Evolutionary conservation across 2,797 vertebrate genomes (phyloP).

Genomic region (Hyperoplus immaculatus): DNA sequence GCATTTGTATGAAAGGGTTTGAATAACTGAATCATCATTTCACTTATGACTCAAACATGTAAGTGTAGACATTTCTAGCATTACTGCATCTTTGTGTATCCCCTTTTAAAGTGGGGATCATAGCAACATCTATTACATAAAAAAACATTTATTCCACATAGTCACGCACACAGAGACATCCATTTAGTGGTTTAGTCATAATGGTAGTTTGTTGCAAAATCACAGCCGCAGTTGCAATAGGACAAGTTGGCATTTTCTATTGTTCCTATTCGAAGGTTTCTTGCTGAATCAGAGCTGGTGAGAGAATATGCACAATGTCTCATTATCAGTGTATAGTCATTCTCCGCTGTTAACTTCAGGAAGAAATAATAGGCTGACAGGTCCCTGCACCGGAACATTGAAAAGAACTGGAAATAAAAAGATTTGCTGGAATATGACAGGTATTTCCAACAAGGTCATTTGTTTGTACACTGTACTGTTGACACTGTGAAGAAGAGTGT

Average conservation of each 20-base stretch:
- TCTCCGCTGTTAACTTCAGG: constrained; percentile 46
- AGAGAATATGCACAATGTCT: constrained; percentile 65
- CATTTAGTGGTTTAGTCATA: constrained; percentile 18
- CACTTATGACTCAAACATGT: neutral
- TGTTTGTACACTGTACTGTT: constrained; percentile 17
- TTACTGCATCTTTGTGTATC: neutral
- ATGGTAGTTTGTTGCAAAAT: constrained; percentile 40
- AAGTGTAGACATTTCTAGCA: neutral
- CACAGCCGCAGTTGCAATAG: constrained; percentile 18
- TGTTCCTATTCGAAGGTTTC: constrained; percentile 52
- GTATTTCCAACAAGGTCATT: constrained; percentile 43
- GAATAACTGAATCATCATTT: constrained; percentile 16
- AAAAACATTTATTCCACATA: constrained; percentile 6
- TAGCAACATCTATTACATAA: constrained; percentile 15
- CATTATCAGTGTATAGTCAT: constrained; percentile 69
- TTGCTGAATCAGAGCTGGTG: constrained; percentile 56
- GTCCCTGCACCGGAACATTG: constrained; percentile 14
- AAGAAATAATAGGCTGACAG: constrained; percentile 39
- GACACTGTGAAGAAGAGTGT: constrained; percentile 30
- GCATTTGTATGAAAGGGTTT: constrained; percentile 20
- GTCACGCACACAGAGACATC: neutral
- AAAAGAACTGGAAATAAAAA: constrained; percentile 43
- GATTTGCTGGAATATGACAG: constrained; percentile 32
- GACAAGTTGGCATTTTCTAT: constrained; percentile 52
- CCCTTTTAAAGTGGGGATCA: neutral